phyloP scores from a whole-genome alignment of 2,888 invertebrate species.

The Drosophila algonquin region DNA sequence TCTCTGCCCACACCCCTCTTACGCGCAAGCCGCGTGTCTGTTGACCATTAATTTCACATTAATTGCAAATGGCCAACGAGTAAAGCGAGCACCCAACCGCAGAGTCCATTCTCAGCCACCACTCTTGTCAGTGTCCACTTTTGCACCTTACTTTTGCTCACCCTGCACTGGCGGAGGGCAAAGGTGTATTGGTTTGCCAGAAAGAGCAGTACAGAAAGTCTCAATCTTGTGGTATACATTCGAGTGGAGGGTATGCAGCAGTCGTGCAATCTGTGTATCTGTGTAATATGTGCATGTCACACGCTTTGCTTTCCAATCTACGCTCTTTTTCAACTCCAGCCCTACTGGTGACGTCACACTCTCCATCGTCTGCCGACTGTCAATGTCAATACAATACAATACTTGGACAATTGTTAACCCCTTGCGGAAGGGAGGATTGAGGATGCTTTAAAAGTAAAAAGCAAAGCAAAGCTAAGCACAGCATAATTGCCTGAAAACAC shows the following conservation, averaged over 20 bases:
- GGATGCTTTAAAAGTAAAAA: conserved; percentile 25
- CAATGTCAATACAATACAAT: conserved; percentile 70
- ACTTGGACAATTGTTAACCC: conserved; percentile 61
- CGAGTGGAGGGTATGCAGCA: too few relatives aligned
- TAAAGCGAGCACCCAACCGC: conserved; percentile 14
- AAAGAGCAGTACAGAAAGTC: not conserved
- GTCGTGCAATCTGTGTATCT: conserved; percentile 32
- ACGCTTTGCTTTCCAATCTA: conserved; percentile 37
- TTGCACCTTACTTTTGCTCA: conserved; percentile 2
- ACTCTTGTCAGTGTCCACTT: conserved; percentile 37
- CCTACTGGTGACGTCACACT: conserved; percentile 62
- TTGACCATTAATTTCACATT: conserved; percentile 69
- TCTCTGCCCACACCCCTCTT: not conserved
- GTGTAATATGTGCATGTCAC: conserved; percentile 46
- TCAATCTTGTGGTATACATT: too few relatives aligned
- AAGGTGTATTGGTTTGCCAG: conserved; percentile 24
- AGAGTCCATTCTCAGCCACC: conserved; percentile 20
- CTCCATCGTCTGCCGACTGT: conserved; percentile 51
- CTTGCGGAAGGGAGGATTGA: conserved; percentile 39
- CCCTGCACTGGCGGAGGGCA: not conserved
- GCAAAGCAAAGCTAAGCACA: conserved; percentile 23
- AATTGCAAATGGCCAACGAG: conserved; percentile 64
- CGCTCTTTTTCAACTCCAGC: conserved; percentile 27
- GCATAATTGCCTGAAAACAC: conserved; percentile 57
- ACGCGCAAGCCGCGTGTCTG: conserved; percentile 58